Evolutionary conservation across 2,113 vertebrate species (phyloP).

Genomic region (Cheirogaleus medius): DNA sequence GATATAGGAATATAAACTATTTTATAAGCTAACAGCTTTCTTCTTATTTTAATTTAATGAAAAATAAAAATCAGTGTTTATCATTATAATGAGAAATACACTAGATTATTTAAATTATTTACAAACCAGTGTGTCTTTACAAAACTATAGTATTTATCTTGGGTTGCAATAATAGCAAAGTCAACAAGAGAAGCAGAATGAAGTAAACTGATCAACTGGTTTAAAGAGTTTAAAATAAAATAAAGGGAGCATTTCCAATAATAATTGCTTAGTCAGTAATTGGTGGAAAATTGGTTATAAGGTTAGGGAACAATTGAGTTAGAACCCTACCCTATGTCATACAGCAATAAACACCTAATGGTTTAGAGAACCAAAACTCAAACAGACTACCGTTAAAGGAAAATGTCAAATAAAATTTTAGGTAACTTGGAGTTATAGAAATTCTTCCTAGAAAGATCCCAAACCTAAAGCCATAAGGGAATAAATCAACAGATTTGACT

Average conservation of each 20-base stretch:
- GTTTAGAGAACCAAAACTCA: not conserved
- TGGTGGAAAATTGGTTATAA: not conserved
- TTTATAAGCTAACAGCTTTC: not conserved
- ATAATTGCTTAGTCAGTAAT: not conserved
- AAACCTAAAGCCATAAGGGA: not conserved
- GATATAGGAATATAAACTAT: not conserved
- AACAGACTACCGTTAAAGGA: not conserved
- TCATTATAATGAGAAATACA: not conserved
- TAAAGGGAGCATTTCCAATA: not conserved
- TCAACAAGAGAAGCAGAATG: not conserved
- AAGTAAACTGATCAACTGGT: not conserved
- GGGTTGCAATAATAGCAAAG: not conserved
- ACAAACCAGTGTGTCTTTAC: rapidly evolving
- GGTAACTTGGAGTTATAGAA: not conserved
- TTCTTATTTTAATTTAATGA: not conserved
- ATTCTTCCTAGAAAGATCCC: not conserved
- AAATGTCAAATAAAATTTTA: not conserved
- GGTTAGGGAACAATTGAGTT: not conserved
- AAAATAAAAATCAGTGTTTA: not conserved
- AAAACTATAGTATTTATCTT: not conserved
- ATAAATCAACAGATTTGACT: not conserved
- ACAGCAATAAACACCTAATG: not conserved
- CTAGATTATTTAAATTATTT: not conserved
- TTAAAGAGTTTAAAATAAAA: not conserved
- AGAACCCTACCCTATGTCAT: not conserved